Conservation (phyloP, 2,797 vertebrate genomes). For the Allobates femoralis region DNA sequence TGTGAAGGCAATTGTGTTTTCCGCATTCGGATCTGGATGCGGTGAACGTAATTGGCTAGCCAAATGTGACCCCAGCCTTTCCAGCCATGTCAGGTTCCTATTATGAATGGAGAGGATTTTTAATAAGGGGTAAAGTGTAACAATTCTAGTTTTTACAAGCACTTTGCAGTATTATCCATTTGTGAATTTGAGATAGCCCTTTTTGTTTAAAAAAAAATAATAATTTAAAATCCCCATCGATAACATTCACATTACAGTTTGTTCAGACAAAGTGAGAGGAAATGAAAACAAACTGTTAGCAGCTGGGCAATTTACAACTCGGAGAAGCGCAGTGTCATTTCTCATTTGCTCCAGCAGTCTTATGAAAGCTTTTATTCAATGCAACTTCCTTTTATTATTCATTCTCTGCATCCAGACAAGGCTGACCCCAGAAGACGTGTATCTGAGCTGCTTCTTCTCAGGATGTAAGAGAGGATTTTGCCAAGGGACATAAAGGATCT, state of each 20-base stretch:
- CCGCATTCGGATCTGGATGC: too few species aligned
- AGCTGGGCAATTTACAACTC: constrained; percentile 68
- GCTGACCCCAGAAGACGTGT: constrained; percentile 52
- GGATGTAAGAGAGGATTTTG: constrained; percentile 3
- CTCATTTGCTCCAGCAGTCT: constrained; percentile 66
- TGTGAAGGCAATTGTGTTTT: too few species aligned
- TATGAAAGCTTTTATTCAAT: constrained; percentile 64
- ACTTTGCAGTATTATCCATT: too few species aligned
- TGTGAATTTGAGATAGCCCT: too few species aligned
- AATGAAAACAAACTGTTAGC: constrained; percentile 64
- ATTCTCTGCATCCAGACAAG: constrained; percentile 66
- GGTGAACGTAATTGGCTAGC: too few species aligned
- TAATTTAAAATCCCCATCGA: constrained; percentile 66
- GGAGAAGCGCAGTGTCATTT: constrained; percentile 62
- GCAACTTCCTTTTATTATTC: constrained; percentile 46
- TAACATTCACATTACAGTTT: constrained; percentile 60
- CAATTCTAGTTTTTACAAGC: too few species aligned
- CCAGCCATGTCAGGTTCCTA: too few species aligned
- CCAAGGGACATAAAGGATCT: constrained; percentile 24
- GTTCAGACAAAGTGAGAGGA: constrained; percentile 44
- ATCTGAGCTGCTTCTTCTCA: background rate
- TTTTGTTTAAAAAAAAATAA: constrained; percentile 64
- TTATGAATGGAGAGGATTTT: too few species aligned
- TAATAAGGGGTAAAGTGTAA: too few species aligned
- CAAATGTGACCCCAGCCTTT: too few species aligned